These are phyloP conservation scores for Apamea epomidion DNA, from an alignment of 2,888 invertebrate species.

Conservation along the genomic window DNA sequence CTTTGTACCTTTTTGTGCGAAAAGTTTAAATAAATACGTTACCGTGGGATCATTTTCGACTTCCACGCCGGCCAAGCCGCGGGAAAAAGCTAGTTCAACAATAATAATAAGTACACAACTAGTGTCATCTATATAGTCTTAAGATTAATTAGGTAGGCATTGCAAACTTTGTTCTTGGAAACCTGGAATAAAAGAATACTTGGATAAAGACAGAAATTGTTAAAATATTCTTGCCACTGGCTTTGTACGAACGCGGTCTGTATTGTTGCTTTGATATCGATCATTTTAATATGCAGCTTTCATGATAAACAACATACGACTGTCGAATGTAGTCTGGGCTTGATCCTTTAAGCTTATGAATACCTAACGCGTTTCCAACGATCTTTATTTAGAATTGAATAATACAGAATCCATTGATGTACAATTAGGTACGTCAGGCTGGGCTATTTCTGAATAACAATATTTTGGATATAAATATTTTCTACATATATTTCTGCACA, in stretches of 20 bases:
- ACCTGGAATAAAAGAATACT: neutral
- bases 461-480: constrained; percentile 17
- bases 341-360: constrained; percentile 55
- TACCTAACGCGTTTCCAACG: constrained; percentile 47
- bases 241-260: constrained; percentile 24
- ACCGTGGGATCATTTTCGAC: neutral
- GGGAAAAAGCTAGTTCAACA: neutral
- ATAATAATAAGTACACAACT: neutral
- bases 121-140: neutral
- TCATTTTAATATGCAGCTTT: constrained; percentile 57
- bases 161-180: neutral
- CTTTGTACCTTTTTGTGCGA: no score
- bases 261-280: constrained; percentile 58
- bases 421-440: constrained; percentile 23
- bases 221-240: constrained; percentile 19
- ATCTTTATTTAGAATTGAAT: constrained; percentile 50
- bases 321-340: constrained; percentile 54
- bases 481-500: neutral
- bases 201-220: neutral
- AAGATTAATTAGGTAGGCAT: neutral
- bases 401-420: constrained; percentile 39
- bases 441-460: constrained; percentile 22
- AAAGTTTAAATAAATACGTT: no score
- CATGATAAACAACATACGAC: constrained; percentile 54
- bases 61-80: neutral